Conservation (phyloP, 1,140 invertebrate genomes). For the Anastrepha obliqua region DNA sequence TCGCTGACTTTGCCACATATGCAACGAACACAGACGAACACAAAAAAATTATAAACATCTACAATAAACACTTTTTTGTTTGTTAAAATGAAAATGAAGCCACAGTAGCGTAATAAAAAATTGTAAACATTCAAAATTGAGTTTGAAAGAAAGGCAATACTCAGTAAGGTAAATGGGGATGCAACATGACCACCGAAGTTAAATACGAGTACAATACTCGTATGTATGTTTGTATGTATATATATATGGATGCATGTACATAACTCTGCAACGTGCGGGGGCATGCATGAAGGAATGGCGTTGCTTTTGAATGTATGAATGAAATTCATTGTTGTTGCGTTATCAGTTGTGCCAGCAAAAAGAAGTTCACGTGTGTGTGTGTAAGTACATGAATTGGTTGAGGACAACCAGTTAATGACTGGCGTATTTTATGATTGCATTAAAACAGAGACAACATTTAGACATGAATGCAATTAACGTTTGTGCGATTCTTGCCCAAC, state of each 20-base stretch:
- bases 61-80: neutral
- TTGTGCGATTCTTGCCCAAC: neutral
- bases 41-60: neutral
- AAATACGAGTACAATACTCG: neutral
- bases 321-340: constrained; percentile 47
- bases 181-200: neutral
- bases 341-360: neutral
- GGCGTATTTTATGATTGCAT: constrained; percentile 32
- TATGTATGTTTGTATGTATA: neutral
- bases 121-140: neutral
- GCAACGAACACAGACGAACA: neutral
- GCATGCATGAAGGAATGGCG: constrained; percentile 20
- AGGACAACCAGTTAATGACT: neutral
- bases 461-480: constrained; percentile 29
- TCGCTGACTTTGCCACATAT: constrained; percentile 31
- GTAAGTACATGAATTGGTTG: neutral
- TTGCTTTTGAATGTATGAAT: constrained; percentile 33
- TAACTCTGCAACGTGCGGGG: neutral
- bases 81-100: constrained; percentile 36
- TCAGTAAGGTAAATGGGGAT: neutral
- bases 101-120: neutral
- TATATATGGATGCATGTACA: neutral
- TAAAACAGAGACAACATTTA: neutral
- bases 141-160: neutral
- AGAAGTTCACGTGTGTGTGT: neutral